Conservation (phyloP, 2,113 vertebrate species). For the Quiscalus mexicanus region DNA sequence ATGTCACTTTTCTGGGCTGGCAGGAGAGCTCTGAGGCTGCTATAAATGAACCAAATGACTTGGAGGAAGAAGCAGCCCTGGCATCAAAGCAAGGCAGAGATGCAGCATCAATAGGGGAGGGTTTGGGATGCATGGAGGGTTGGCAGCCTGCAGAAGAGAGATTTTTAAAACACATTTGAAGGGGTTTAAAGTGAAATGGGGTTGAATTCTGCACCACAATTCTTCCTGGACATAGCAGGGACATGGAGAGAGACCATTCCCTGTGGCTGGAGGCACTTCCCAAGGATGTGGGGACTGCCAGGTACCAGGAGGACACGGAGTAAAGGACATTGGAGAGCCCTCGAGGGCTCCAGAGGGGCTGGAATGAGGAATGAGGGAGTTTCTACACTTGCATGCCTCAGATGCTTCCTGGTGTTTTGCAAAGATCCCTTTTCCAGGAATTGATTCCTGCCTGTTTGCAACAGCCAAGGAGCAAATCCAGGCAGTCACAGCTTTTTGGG, state of each 20-base stretch:
- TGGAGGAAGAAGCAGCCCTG: not conserved
- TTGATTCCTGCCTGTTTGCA: not conserved
- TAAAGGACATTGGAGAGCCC: not conserved
- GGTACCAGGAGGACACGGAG: not conserved
- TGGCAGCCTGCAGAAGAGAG: not conserved
- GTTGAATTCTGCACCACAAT: not conserved
- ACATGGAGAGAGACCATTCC: fast-evolving
- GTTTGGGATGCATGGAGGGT: not conserved
- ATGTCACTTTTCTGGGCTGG: not conserved
- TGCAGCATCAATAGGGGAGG: not conserved
- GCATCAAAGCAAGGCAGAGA: not conserved
- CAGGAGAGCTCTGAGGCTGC: not conserved
- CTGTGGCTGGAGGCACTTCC: not conserved
- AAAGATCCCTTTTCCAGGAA: not conserved
- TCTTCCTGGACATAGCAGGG: not conserved
- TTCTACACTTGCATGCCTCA: not conserved
- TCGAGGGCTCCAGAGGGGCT: not conserved
- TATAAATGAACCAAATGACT: not conserved
- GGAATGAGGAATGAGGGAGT: not conserved
- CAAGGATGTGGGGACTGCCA: not conserved
- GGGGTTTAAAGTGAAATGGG: not conserved
- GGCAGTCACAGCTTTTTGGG: not conserved
- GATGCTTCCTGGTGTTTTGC: not conserved
- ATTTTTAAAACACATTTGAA: not conserved
- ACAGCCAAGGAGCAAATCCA: not conserved